A percentile compares a stretch with the other conserved stretches of the same genome.
These are phyloP conservation scores for Tupaia tana DNA, from an alignment of 2,113 vertebrate species.

Conservation along the genomic window DNA sequence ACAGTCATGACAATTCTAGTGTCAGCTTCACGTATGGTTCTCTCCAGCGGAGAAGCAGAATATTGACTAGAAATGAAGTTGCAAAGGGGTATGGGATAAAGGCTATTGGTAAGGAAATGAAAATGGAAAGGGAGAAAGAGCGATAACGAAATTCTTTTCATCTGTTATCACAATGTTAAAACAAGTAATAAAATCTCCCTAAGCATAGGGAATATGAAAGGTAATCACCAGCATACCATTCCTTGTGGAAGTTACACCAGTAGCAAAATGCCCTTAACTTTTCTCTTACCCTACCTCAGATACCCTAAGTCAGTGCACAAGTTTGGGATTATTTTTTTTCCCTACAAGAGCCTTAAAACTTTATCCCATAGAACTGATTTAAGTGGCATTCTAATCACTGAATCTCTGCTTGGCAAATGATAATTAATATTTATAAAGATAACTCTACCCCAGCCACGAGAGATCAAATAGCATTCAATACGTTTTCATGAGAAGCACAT, in stretches of 20 bases:
- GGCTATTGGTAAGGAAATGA: neutral
- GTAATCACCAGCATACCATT: neutral
- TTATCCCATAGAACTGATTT: neutral
- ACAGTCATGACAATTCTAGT: neutral
- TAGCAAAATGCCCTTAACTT: neutral
- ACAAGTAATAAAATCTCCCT: neutral
- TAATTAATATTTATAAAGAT: conserved; percentile 30
- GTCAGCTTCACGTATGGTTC: neutral
- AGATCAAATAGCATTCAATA: neutral
- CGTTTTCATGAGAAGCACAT: neutral
- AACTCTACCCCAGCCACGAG: neutral
- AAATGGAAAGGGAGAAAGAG: neutral
- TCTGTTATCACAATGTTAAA: neutral
- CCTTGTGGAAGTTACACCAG: neutral
- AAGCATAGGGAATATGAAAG: neutral
- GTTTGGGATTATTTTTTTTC: neutral
- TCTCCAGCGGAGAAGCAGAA: neutral
- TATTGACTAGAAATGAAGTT: neutral
- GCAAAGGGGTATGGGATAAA: neutral
- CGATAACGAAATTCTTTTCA: neutral
- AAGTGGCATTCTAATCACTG: neutral
- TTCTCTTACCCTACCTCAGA: neutral
- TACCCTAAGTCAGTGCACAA: neutral
- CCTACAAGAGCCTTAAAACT: neutral
- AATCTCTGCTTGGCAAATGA: neutral